Base-by-base conservation (phyloP, 2,888 invertebrate genomes). In the Balanococcus diminutus region DNA sequence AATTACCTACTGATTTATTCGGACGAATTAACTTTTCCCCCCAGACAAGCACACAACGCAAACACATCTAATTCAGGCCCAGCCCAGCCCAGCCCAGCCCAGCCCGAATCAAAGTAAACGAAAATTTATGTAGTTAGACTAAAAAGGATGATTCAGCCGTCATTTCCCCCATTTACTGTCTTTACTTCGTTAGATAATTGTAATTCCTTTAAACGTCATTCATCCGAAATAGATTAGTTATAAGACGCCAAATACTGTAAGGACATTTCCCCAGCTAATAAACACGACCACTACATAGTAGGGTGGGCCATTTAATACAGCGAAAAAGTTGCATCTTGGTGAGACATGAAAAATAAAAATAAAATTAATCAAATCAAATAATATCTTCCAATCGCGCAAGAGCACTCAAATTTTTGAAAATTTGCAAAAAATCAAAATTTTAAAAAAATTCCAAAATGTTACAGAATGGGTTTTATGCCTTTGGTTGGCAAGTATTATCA, bases 191-290 rank as follows among this genome's bases (percentile, higher is more conserved):
- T 36, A 79, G n/a, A 79, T 79, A 79, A 79, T 79, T 79, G 75
- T 79, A 79, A 79, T 79, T 79, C 75, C 75, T 79, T 79, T 79
- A 79, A 79, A 79, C 19, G 75, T 79, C 75, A 19, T 79, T 79
- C 75, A 79, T 79, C 75, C 36, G 75, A 36, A 79, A 79, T 79
- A 36, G 36, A 79, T 79, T 79, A 79, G 36, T 79, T 79, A n/a
- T n/a, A 79, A 79, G 75, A 79, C 36, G 19, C 56, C 56, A 19
- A 3, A 51, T 51, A 19, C 51, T 42, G 14, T 42, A 42, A 5
- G 11, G 9, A 51, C 28, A 67, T 28, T 28, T 28, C 67, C 28
- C 28, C 67, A 16, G 28, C 67, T 4, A 67, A 28, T 67, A 28
- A 67, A 67, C 67, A 67, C 28, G 16, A 28, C 16, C 67, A 28